These are phyloP conservation scores for Temnothorax rugatulus DNA, from an alignment of 2,888 invertebrate species.

Conservation along the genomic window DNA sequence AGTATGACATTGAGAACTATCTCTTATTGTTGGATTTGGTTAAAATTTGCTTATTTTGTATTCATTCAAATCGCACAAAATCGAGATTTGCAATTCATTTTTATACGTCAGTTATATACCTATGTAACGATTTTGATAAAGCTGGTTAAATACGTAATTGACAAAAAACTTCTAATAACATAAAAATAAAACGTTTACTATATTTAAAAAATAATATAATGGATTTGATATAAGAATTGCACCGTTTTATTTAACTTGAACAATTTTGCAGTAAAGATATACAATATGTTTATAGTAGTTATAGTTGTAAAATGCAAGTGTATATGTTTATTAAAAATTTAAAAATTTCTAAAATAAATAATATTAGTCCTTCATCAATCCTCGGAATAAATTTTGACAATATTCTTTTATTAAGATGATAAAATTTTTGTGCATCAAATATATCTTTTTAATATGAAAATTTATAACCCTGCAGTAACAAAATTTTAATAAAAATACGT, in stretches of 20 bases:
- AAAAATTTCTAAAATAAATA: slow-evolving; percentile 12
- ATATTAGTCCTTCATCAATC: neutral
- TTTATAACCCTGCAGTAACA: neutral
- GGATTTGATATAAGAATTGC: neutral
- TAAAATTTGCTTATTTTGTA: slow-evolving; percentile 9
- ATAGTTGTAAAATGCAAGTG: neutral
- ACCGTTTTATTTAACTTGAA: neutral
- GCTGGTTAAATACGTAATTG: neutral
- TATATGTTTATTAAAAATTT: neutral
- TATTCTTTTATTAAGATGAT: neutral
- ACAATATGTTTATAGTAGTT: neutral
- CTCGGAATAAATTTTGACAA: neutral
- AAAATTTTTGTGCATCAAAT: neutral
- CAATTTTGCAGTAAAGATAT: slow-evolving; percentile 2
- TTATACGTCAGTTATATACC: neutral
- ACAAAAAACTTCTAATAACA: neutral
- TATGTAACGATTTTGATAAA: neutral
- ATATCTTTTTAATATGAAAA: neutral
- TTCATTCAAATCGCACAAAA: neutral
- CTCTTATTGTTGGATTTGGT: neutral
- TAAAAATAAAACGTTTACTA: neutral
- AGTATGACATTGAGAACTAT: slow-evolving; percentile 7
- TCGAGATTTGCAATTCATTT: neutral
- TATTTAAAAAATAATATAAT: neutral
- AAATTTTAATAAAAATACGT: slow-evolving; percentile 17